Percentiles rank a stretch among this genome's conserved stretches.
Evolutionary conservation across 2,113 vertebrate genomes (phyloP).

Genomic region (Cygnus atratus): DNA sequence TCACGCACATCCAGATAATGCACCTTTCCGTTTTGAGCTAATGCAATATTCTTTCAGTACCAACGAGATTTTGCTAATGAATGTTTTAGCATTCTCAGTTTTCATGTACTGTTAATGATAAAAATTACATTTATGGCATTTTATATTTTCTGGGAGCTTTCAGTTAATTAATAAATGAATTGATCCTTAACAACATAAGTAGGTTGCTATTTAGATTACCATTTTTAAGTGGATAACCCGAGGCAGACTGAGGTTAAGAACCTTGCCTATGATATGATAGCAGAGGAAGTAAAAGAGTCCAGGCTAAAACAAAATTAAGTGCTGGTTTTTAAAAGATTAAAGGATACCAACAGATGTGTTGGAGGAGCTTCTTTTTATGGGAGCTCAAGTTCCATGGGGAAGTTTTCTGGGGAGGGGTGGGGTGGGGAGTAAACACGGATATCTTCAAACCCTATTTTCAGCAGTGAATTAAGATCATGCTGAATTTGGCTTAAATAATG

Average conservation of each 20-base stretch:
- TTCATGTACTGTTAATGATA: not conserved
- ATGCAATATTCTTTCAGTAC: not conserved
- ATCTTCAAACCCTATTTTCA: not conserved
- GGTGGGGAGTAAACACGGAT: not conserved
- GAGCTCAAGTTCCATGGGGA: not conserved
- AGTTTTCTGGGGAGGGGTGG: not conserved
- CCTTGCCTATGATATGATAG: not conserved
- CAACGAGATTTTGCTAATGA: not conserved
- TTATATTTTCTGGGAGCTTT: not conserved
- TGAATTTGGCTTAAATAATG: not conserved
- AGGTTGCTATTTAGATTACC: not conserved
- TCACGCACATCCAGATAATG: fast-evolving
- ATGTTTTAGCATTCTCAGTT: not conserved
- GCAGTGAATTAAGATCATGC: not conserved
- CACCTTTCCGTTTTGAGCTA: not conserved
- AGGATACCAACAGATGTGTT: not conserved
- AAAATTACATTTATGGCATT: not conserved
- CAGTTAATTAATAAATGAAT: slow-evolving; percentile 15
- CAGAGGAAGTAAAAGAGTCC: not conserved
- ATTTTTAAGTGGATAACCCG: not conserved
- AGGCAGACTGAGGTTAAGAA: not conserved
- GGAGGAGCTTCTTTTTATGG: not conserved
- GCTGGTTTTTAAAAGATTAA: not conserved
- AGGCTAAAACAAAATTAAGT: not conserved
- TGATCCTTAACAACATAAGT: slow-evolving; percentile 9